These are phyloP conservation scores for Macrotus californicus DNA, from an alignment of 2,113 vertebrate genomes.

Conservation along the genomic window DNA sequence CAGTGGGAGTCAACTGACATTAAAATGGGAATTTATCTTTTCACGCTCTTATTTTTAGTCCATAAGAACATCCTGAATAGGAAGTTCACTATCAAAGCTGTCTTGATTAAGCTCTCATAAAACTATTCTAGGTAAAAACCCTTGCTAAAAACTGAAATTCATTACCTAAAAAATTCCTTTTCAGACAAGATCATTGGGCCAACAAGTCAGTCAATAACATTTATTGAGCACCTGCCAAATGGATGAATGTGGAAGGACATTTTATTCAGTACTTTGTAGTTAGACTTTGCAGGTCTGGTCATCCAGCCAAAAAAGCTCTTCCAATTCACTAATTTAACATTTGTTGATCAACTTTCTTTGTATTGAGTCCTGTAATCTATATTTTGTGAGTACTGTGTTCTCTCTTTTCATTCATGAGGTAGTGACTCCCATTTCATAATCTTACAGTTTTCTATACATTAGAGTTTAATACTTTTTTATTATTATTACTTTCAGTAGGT, in stretches of 20 bases:
- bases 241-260: neutral
- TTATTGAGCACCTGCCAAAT: neutral
- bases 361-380: neutral
- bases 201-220: neutral
- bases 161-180: conserved; percentile 2
- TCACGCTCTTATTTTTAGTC: neutral
- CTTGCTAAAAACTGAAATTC: conserved; percentile 4
- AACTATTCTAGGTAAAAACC: conserved; percentile 26
- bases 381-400: neutral
- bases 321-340: neutral
- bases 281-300: neutral
- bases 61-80: neutral
- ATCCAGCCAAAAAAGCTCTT: neutral
- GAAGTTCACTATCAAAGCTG: neutral
- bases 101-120: conserved; percentile 1
- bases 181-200: neutral
- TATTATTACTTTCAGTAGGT: neutral
- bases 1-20: neutral
- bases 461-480: neutral
- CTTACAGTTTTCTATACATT: neutral
- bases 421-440: neutral
- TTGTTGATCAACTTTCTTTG: neutral
- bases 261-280: neutral
- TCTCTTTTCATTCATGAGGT: neutral
- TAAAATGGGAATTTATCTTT: neutral